A percentile compares a stretch with the other conserved stretches of the same genome.
These are phyloP conservation scores for Helogale parvula DNA, from an alignment of 2,113 vertebrate species.

Conservation along the genomic window DNA sequence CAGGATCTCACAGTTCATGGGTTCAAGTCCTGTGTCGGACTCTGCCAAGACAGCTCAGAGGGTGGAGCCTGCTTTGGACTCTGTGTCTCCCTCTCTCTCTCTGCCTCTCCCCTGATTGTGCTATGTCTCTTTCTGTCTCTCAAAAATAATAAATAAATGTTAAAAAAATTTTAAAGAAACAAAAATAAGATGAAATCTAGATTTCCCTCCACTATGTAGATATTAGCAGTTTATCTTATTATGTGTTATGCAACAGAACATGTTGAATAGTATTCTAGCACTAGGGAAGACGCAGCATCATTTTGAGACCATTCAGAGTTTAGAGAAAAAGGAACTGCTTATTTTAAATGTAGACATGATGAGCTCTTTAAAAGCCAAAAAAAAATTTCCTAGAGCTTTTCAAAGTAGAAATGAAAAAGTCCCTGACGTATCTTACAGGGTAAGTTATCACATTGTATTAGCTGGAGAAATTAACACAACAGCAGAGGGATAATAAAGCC, in stretches of 20 bases:
- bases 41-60: too few species aligned
- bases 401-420: neutral
- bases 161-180: too few species aligned
- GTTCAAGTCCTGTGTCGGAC: too few species aligned
- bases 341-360: neutral
- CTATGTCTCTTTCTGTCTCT: too few species aligned
- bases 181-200: neutral
- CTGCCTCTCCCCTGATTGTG: too few species aligned
- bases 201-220: neutral
- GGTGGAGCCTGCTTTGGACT: too few species aligned
- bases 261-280: neutral
- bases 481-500: neutral
- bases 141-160: too few species aligned
- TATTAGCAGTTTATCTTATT: neutral
- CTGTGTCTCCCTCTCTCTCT: too few species aligned
- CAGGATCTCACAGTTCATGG: too few species aligned
- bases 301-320: neutral
- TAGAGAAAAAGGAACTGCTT: neutral
- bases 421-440: neutral
- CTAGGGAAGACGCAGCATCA: neutral
- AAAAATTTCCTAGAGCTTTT: neutral
- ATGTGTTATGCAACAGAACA: neutral
- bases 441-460: neutral
- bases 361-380: conserved; percentile 11
- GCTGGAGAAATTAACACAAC: neutral